phyloP scores from a whole-genome alignment of 2,797 vertebrate species.

The Coilia nasus region DNA sequence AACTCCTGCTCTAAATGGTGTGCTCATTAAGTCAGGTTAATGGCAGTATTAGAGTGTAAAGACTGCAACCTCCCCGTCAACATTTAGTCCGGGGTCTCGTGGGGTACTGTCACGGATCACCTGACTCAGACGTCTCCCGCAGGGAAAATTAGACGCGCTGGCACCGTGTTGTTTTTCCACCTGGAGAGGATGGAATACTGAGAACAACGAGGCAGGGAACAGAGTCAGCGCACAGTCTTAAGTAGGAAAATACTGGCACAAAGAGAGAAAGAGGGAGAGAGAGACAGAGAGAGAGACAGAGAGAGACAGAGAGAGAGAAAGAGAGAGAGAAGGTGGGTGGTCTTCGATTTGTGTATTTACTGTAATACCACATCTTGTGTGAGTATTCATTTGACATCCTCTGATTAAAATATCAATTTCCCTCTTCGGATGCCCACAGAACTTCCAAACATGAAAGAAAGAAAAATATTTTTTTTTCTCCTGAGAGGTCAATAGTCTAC shows the following conservation, averaged over 20 bases:
- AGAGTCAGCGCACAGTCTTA: background rate
- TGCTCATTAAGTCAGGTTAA: constrained; percentile 86
- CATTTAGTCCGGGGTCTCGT: constrained; percentile 58
- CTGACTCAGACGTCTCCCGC: constrained; percentile 7
- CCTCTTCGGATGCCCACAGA: background rate
- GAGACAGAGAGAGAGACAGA: constrained; percentile 26
- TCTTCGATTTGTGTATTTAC: background rate
- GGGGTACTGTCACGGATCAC: constrained; percentile 25
- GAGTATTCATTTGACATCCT: background rate
- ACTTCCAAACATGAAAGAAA: background rate
- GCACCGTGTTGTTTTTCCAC: constrained; percentile 4
- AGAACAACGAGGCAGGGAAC: background rate
- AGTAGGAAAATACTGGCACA: background rate
- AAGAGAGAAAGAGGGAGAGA: constrained; percentile 22
- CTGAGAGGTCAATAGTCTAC: background rate
- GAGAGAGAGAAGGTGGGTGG: constrained; percentile 25
- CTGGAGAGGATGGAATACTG: constrained; percentile 26
- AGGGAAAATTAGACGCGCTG: constrained; percentile 6
- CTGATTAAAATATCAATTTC: background rate
- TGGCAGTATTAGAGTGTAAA: constrained; percentile 65
- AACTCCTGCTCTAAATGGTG: constrained; percentile 71
- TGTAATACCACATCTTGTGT: background rate
- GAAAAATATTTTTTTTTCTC: background rate
- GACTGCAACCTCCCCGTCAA: constrained; percentile 70
- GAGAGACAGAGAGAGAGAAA: constrained; percentile 1